Evolutionary conservation across 2,888 invertebrate species (phyloP), one percentile per base, ranked within the genome.

Genomic region (Hirtodrosophila duncani): DNA sequence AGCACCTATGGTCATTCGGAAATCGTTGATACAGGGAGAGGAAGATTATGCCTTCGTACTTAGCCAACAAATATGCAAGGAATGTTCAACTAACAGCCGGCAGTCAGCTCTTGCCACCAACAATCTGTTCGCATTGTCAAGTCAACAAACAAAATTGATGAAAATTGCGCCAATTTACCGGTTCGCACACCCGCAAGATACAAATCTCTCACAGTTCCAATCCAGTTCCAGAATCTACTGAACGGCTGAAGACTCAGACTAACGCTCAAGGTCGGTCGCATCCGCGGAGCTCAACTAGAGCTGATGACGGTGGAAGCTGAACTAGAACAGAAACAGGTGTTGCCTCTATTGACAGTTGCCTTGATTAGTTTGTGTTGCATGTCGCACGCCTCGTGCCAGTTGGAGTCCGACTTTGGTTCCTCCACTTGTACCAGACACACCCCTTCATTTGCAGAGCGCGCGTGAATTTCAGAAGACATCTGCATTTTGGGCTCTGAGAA

Each of bases 261-360:
- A n/a, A n/a, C n/a, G n/a, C n/a, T 64, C 74, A 79, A 75, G 74
- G 79, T 75, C n/a, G n/a, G n/a, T n/a, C 79, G 51, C 31, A 34
- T 3, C 10, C 9, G 39, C 13, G 7, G 33, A 29, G 17, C n/a
- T n/a, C n/a, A n/a, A n/a, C n/a, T n/a, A n/a, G n/a, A n/a, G n/a
- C n/a, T n/a, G n/a, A n/a, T n/a, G 20, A 27, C 26, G 38, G 44
- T 50, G 52, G 34, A 30, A 17, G 21, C 23, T 53, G 24, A n/a
- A n/a, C n/a, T 46, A 27, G 43, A 53, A 41, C 48, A 17, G 13
- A 33, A 37, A 57, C 65, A 70, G 70, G 79, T 74, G 79, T 70
- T 58, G 59, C 68, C 61, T 36, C 59, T 50, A 70, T 75, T 71
- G 71, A 71, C 77, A 71, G 79, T 68, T 53, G 56, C 60, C 60